phyloP scores from a whole-genome alignment of 2,888 invertebrate species.

The Heteromyza rotundicornis region DNA sequence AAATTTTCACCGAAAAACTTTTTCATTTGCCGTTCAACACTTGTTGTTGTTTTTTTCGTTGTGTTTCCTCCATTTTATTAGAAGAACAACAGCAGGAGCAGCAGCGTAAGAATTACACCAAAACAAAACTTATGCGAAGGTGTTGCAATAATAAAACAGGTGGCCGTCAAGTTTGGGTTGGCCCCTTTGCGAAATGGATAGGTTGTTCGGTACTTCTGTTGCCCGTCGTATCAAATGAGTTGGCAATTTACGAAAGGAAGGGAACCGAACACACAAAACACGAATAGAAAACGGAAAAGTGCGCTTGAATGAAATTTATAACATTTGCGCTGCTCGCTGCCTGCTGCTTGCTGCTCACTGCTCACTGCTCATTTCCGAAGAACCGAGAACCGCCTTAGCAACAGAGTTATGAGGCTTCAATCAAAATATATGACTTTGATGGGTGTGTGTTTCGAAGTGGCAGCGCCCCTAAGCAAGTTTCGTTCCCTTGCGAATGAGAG shows the following conservation, averaged over 20 bases:
- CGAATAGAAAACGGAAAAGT: too few relatives aligned
- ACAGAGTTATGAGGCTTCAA: background rate
- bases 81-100: too few relatives aligned
- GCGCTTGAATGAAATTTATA: too few relatives aligned
- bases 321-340: background rate
- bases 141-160: background rate
- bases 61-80: too few relatives aligned
- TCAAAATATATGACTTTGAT: constrained; percentile 3
- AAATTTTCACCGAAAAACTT: background rate
- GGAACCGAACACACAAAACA: too few relatives aligned
- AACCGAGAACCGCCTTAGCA: background rate
- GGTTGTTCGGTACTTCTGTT: too few relatives aligned
- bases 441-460: background rate
- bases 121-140: background rate
- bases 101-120: background rate
- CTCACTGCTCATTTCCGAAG: background rate
- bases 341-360: background rate
- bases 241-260: too few relatives aligned
- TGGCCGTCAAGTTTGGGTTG: too few relatives aligned
- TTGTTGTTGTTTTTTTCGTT: too few relatives aligned
- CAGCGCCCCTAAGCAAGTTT: background rate
- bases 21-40: too few relatives aligned
- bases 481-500: background rate
- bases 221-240: too few relatives aligned
- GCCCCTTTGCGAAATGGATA: too few relatives aligned